These are phyloP conservation scores for Rotaria macrura DNA, from an alignment of 2,888 invertebrate genomes.

Conservation along the genomic window DNA sequence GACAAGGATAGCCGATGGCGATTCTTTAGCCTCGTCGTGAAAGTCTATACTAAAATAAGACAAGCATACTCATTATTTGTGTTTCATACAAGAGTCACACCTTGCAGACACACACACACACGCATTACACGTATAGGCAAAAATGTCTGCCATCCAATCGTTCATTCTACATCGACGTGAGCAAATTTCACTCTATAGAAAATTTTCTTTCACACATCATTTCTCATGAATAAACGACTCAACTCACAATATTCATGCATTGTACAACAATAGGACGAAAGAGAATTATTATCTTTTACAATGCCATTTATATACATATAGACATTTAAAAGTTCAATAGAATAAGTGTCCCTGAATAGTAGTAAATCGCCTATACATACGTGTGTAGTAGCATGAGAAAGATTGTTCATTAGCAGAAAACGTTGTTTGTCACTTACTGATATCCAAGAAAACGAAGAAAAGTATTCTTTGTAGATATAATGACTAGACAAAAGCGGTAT, in stretches of 20 bases:
- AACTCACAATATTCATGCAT: neutral
- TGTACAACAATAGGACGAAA: neutral
- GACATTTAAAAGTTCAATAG: neutral
- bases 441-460: neutral
- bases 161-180: neutral
- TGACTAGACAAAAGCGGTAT: neutral
- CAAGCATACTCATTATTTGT: conserved; percentile 6
- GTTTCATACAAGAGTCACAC: conserved; percentile 3
- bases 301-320: neutral
- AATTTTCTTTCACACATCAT: conserved; percentile 8
- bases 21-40: neutral
- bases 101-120: neutral
- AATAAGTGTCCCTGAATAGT: neutral
- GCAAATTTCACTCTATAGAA: neutral
- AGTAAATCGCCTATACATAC: neutral
- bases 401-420: neutral
- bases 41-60: neutral
- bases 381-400: neutral
- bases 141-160: neutral
- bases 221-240: conserved; percentile 7
- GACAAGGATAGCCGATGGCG: conserved; percentile 7
- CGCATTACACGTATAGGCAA: neutral
- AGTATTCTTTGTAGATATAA: neutral
- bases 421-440: conserved; percentile 7
- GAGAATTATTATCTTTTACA: conserved; percentile 11